Base-by-base conservation (phyloP, 2,797 vertebrate genomes). In the Arnoldichthys spilopterus region DNA sequence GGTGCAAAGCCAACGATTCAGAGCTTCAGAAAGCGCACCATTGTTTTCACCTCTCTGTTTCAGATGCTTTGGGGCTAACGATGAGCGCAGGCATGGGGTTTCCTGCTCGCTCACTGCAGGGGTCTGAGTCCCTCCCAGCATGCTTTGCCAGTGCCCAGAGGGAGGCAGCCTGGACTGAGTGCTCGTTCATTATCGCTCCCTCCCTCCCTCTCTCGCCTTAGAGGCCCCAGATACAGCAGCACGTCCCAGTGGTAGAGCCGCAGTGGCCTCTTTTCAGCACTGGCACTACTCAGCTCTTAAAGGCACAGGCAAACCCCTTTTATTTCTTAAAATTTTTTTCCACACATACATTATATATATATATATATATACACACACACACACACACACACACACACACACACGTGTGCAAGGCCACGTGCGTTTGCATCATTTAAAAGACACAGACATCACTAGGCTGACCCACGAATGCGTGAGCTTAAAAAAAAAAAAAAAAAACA, bases 241-340 rank as follows among this genome's bases (percentile, higher is more conserved):
- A 79, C 40, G 86, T 88, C 88, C 87, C 87, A 88, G 86, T 63
- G 80, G 88, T 73, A 47, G 78, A 86, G 85, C 85, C 47, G 87
- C 87, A 91, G 88, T 90, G 90, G 80, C 91, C 92, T 91, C 89
- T 80, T 92, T 93, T 91, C 82, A 85, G 82, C 74, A 34, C 66
- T 78, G 32, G 72, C 76, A 74, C 32, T 7, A 76, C 76, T 83
- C 69, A 64, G 81, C 79, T 86, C 89, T 92, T 91, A 90, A 90
- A 91, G 84, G 67, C 74, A 88, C 20, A 85, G 72, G 53, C 37
- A 73, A 37, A 28, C 9, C 12, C 6, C 37, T 11, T 11, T 40
- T 9, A n/a, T n/a, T n/a, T n/a, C n/a, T 40, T 2, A 37, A 37
- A 1, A 37, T 37, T n/a, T n/a, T n/a, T n/a, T n/a, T n/a, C n/a